Base-by-base conservation (phyloP, 2,888 invertebrate species). In the Thelaira solivaga region DNA sequence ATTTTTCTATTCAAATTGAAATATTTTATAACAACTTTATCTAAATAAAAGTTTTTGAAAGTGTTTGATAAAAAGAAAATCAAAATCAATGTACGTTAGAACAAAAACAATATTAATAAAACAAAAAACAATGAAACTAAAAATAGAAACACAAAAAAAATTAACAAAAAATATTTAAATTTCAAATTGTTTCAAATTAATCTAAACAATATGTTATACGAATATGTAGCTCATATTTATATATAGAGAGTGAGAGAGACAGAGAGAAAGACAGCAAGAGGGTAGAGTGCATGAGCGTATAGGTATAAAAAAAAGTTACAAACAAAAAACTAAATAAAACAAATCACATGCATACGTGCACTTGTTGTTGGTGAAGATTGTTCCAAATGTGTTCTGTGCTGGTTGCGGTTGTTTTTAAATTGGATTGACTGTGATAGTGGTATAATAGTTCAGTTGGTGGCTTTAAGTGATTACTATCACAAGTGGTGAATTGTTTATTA, bases 291-390 rank as follows among this genome's bases (percentile, higher is more conserved):
- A 39, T 49, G 26, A 47, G 5, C n/a, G n/a, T n/a, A n/a, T n/a
- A n/a, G n/a, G n/a, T n/a, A n/a, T n/a, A n/a, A n/a, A n/a, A n/a
- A n/a, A n/a, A n/a, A n/a, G n/a, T n/a, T n/a, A n/a, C n/a, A n/a
- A n/a, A n/a, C n/a, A n/a, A n/a, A n/a, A n/a, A n/a, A n/a, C n/a
- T n/a, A 39, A 53, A 45, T 18, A 53, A 68, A 74, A 47, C 65
- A 45, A 81, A 82, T 80, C 77, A 80, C 86, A 88, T 88, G 88
- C 88, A 87, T 88, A 88, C 88, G 86, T 88, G 88, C 87, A 88
- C 85, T 86, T 83, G 85, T 82, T 86, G 85, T 43, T 85, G 62
- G 18, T 77, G 86, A 83, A 79, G 36, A 69, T 78, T 61, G 29
- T 82, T 85, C 86, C 88, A 87, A 84, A 84, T 85, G 71, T 67